A percentile compares a stretch with the other conserved stretches of the same genome.
Evolutionary conservation across 2,888 invertebrate genomes (phyloP).

Genomic region (Plagodis dolabraria): DNA sequence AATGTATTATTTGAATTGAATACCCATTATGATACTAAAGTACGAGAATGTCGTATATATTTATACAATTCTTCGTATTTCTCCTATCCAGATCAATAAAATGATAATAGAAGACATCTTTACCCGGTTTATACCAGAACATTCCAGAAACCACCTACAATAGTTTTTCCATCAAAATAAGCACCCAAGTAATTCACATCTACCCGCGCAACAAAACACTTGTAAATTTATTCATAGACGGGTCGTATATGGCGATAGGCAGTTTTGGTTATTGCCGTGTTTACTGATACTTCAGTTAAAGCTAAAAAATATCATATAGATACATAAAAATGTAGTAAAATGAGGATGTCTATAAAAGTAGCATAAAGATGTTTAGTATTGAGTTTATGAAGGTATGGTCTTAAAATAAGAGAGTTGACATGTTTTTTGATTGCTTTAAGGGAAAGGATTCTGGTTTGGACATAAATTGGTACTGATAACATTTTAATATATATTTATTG

Average conservation of each 20-base stretch:
- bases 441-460: neutral
- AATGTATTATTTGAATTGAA: no score
- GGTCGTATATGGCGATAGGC: constrained; percentile 36
- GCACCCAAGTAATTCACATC: constrained; percentile 22
- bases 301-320: constrained; percentile 27
- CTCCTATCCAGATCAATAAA: no score
- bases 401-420: neutral
- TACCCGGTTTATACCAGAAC: neutral
- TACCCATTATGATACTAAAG: no score
- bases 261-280: constrained; percentile 33
- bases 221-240: constrained; percentile 51
- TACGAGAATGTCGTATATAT: no score
- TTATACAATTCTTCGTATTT: no score
- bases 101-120: no score
- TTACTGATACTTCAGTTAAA: constrained; percentile 32
- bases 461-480: neutral
- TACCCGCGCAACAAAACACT: constrained; percentile 26
- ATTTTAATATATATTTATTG: no score
- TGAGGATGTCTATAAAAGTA: constrained; percentile 17
- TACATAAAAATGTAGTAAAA: constrained; percentile 24
- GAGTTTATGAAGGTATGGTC: constrained; percentile 6
- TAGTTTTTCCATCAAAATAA: constrained; percentile 23
- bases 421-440: neutral
- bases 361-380: neutral
- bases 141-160: neutral